Percentiles rank a stretch among this genome's conserved stretches.
phyloP scores from a whole-genome alignment of 2,113 vertebrate species.

The Tretioscincus oriximinensis region DNA sequence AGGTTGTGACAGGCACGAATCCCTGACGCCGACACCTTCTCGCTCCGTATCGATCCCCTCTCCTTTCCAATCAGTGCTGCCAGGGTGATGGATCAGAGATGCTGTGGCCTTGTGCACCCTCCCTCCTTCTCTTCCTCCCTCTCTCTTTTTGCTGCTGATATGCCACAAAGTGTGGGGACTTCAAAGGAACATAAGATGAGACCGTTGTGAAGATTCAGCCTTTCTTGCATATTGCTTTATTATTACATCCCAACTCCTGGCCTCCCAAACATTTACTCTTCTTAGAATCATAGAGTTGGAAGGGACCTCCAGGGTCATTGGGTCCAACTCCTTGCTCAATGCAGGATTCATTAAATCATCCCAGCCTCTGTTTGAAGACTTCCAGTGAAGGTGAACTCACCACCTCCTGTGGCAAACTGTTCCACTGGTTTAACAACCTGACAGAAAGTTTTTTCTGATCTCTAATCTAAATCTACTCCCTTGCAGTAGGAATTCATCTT shows the following conservation, averaged over 20 bases:
- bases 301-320: too few species aligned
- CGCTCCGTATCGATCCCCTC: slow-evolving; percentile 63
- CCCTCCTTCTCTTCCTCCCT: neutral
- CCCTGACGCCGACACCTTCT: slow-evolving; percentile 64
- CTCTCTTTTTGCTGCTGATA: slow-evolving; percentile 8
- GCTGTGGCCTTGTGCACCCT: slow-evolving; percentile 19
- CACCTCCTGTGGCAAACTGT: too few species aligned
- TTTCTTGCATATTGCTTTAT: neutral
- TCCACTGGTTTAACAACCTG: too few species aligned
- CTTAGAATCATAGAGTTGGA: too few species aligned
- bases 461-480: too few species aligned
- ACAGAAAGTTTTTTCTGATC: too few species aligned
- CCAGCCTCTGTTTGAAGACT: too few species aligned
- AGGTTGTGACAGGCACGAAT: slow-evolving; percentile 61
- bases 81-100: slow-evolving; percentile 36
- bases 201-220: neutral
- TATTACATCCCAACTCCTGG: neutral
- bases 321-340: too few species aligned
- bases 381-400: too few species aligned
- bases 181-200: neutral
- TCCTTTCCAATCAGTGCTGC: slow-evolving; percentile 52
- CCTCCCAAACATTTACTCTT: too few species aligned
- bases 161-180: neutral
- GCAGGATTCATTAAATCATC: too few species aligned
- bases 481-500: too few species aligned